A percentile compares a stretch with the other conserved stretches of the same genome.
Conservation (phyloP, 2,888 invertebrate species). For the Blera fallax region DNA sequence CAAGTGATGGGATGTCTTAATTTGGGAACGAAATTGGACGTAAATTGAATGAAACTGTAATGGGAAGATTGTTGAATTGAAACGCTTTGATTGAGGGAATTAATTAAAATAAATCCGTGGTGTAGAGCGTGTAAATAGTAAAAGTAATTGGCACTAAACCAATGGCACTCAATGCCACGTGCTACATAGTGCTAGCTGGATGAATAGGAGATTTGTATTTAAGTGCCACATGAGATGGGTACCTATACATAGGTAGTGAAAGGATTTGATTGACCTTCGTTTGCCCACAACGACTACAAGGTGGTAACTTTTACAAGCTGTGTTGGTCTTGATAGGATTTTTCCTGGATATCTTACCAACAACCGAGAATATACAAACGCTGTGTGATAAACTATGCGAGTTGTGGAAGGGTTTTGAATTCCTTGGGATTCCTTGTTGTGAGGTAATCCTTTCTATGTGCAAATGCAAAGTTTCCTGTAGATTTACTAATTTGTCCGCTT, state of each 20-base stretch:
- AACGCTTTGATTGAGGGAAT: slow-evolving; percentile 12
- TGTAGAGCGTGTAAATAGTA: neutral
- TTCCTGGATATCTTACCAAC: too few species aligned
- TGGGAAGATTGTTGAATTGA: neutral
- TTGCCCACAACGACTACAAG: too few species aligned
- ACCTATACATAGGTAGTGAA: neutral
- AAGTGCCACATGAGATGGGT: neutral
- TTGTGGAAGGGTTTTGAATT: too few species aligned
- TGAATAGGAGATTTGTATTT: neutral
- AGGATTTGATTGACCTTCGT: neutral
- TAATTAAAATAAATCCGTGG: slow-evolving; percentile 14
- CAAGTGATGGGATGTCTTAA: neutral
- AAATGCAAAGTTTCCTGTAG: too few species aligned
- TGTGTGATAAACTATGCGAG: too few species aligned
- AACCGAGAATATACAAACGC: too few species aligned
- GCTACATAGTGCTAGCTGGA: neutral
- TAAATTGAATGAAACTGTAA: slow-evolving; percentile 12
- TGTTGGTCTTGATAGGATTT: too few species aligned
- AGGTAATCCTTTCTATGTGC: too few species aligned
- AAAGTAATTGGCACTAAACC: neutral
- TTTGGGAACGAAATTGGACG: slow-evolving; percentile 21
- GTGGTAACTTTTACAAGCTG: too few species aligned
- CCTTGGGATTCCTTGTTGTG: too few species aligned
- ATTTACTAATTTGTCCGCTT: too few species aligned
- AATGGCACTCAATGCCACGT: neutral